Base-by-base conservation (phyloP, 2,888 invertebrate species). In the Podabrus alpinus region DNA sequence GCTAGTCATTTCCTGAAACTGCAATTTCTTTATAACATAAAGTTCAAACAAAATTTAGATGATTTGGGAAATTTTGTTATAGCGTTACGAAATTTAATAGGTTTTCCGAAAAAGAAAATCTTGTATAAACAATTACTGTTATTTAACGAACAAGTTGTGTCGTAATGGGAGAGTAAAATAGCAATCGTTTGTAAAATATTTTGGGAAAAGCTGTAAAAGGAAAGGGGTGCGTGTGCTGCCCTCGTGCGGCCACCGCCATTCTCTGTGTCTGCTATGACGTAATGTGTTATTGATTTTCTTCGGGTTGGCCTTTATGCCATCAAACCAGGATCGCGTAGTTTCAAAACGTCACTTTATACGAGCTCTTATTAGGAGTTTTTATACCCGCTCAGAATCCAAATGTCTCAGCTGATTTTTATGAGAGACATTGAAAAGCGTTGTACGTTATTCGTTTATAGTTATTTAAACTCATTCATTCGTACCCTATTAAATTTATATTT, bases 281-380 rank as follows among this genome's bases (percentile, higher is more conserved):
- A 84, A 83, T 82, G 83, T 82, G 82, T 81, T 86, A 86, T 87
- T 85, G 86, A 87, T 87, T 86, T 86, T 86, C 84, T 83, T 70
- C 81, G 83, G 83, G 83, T 82, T 83, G 81, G 84, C 84, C 85
- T 84, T 85, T 83, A 84, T 82, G 82, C 83, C 84, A 85, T 83
- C 83, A 82, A 83, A 82, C 80, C 79, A 82, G 69, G 71, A 74
- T 79, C 80, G 77, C 73, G 80, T 79, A 77, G 79, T 80, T 80
- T 81, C 81, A 79, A 84, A 84, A 85, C 86, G 86, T 85, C 86
- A 86, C 81, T 85, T 85, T 85, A 85, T 85, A 84, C 82, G 81
- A 82, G 84, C 83, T 81, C 81, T 84, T 78, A 78, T 80, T 76
- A 79, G 78, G 78, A 77, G 78, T 80, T 80, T 80, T 80, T 80